Base-by-base conservation (phyloP, 2,113 vertebrate genomes). In the Laterallus jamaicensis region DNA sequence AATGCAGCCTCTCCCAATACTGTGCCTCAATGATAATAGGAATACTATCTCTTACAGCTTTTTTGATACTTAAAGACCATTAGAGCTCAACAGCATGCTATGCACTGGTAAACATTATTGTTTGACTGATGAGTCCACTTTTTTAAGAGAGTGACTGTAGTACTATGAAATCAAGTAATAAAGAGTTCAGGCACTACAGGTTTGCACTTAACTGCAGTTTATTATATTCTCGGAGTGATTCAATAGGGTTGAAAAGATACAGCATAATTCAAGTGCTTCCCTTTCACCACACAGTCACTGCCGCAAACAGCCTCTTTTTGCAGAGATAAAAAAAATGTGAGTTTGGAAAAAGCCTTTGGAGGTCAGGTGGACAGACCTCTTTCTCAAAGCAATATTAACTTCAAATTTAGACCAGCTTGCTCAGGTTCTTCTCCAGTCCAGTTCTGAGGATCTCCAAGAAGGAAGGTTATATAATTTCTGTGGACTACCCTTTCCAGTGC, bases 91-190 rank as follows among this genome's bases (percentile, higher is more conserved):
- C 94, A 95, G 92, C 90, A 90, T 69, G 62, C 82, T 47, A 82
- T 92, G 84, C 39, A 49, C 79, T 94, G 79, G 96, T 96, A 97
- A 97, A 98, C 86, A 93, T 92, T 96, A 83, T 91, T 88, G 80
- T 59, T 91, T 97, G 96, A 98, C 88, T 91, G 96, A 97, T 97
- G 95, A 96, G 82, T 63, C 90, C 78, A 68, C 92, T 96, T 95
- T 89, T 94, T 94, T 86, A 89, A 96, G 68, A 66, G 92, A 93
- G 56, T 92, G 78, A 90, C 76, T 97, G 22, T 26, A 96, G 60
- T 82, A 89, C 93, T 95, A 88, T 86, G 90, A 97, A 95, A 96
- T 95, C 95, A 93, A 88, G 75, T 93, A 97, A 97, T 97, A 97
- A 96, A 97, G 91, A 97, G 92, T 95, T 97, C 93, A 97, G 90